Base-by-base conservation (phyloP, 1,140 invertebrate species). In the Neodiprion virginianus region DNA sequence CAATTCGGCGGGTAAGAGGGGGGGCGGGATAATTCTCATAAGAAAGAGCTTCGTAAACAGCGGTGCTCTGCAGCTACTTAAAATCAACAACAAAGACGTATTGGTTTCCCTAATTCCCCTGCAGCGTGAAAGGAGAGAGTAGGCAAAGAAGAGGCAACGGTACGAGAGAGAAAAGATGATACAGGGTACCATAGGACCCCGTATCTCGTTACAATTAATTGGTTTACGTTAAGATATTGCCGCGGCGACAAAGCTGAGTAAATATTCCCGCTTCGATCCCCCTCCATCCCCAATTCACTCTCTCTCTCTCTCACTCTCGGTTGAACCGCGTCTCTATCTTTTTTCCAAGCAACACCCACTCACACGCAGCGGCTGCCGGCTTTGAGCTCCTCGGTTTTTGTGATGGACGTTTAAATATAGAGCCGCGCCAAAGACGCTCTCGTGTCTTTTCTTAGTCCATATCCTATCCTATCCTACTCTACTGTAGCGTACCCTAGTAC, bases 191-290 rank as follows among this genome's bases (percentile, higher is more conserved):
- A 12, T 5, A 61, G 53, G 11, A 61, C n/a, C 53, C n/a, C 53
- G 53, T 69, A 69, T 69, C 67, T 69, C 67, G 67, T 69, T 69
- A 69, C 67, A 69, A 69, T 69, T 69, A 69, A 69, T 69, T 69
- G 67, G 67, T 69, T 69, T 69, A 69, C 67, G 67, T 69, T 69
- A 47, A 21, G 67, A 69, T 69, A 69, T 69, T 69, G 67, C 67
- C 40, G 17, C 21, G 23, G 11, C 67, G 67, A 69, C 67, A 69
- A 69, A 69, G 67, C 67, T 69, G 67, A 69, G 67, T 23, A 69
- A 69, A 69, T 47, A 69, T 21, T 23, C 11, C 23, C 17, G 12
- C 61, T 17, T 65, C 61, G 7, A 65, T 14, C 17, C 17, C 7
- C 12, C 61, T 7, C 17, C 17, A 7, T 7, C 17, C 3, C 61